Percentiles rank a stretch among this genome's conserved stretches.
Conservation (phyloP, 2,797 vertebrate species). For the Bryconaethiops microstoma region DNA sequence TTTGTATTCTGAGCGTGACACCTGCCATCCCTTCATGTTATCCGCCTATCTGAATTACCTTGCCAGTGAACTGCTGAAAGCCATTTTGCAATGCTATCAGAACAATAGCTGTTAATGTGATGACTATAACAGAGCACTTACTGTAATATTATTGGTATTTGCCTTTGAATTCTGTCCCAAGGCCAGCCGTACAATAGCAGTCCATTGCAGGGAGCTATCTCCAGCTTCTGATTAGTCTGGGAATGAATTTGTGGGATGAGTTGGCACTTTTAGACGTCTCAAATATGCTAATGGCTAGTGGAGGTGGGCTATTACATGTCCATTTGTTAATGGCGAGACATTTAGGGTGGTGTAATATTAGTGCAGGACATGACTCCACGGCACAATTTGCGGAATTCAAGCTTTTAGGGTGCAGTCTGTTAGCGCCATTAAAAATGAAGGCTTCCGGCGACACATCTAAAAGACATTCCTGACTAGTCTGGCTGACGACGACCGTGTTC, state of each 20-base stretch:
- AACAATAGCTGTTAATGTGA: slow-evolving; percentile 61
- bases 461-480: slow-evolving; percentile 25
- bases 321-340: slow-evolving; percentile 45
- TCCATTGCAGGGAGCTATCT: slow-evolving; percentile 25
- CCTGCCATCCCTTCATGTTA: slow-evolving; percentile 39
- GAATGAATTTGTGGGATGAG: slow-evolving; percentile 42
- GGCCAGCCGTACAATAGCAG: slow-evolving; percentile 53
- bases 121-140: slow-evolving; percentile 60
- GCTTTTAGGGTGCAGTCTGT: slow-evolving; percentile 20
- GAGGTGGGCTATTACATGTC: slow-evolving; percentile 39
- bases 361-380: slow-evolving; percentile 24
- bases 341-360: slow-evolving; percentile 51
- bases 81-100: slow-evolving; percentile 55
- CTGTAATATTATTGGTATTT: slow-evolving; percentile 59
- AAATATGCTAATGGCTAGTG: slow-evolving; percentile 46
- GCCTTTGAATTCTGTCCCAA: slow-evolving; percentile 51
- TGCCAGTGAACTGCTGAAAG: slow-evolving; percentile 50
- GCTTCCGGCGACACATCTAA: slow-evolving; percentile 9
- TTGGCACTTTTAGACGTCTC: slow-evolving; percentile 42
- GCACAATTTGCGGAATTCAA: slow-evolving; percentile 30
- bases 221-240: slow-evolving; percentile 43
- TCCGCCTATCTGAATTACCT: slow-evolving; percentile 53
- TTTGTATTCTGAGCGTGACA: slow-evolving; percentile 47
- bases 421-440: slow-evolving; percentile 19
- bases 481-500: slow-evolving; percentile 10